These are phyloP conservation scores for Macrosteles quadrilineatus DNA, from an alignment of 1,140 invertebrate species.

Conservation along the genomic window DNA sequence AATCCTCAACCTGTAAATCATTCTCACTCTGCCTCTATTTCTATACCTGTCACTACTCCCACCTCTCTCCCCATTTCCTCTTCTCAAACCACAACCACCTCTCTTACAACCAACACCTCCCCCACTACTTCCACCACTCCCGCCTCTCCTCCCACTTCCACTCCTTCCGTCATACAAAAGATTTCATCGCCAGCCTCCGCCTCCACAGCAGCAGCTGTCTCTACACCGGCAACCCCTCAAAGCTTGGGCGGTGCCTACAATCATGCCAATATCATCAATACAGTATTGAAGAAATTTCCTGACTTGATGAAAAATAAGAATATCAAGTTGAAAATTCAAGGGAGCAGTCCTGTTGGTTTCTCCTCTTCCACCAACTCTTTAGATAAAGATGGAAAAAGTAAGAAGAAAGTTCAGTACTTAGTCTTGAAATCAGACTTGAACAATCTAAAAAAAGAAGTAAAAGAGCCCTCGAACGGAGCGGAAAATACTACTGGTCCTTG, in stretches of 20 bases:
- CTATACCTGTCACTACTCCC: not conserved
- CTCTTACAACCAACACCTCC: no score
- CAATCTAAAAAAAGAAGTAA: not conserved
- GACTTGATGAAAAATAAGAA: conserved; percentile 84
- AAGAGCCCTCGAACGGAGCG: not conserved
- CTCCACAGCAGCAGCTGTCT: not conserved
- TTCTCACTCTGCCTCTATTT: no score
- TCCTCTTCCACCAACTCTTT: conserved; percentile 20
- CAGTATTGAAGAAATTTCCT: conserved; percentile 72
- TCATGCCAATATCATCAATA: conserved; percentile 77
- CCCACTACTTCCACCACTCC: no score
- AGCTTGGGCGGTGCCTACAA: conserved; percentile 52
- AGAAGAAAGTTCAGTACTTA: conserved; percentile 56
- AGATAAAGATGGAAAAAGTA: conserved; percentile 45
- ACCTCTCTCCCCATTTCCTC: no score
- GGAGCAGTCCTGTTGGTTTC: conserved; percentile 51
- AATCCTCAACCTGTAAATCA: not conserved
- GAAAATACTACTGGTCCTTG: conserved; percentile 57
- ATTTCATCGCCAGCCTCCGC: no score
- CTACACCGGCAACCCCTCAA: not conserved
- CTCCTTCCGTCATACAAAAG: no score
- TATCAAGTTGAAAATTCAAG: conserved; percentile 80
- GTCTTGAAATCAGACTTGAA: conserved; percentile 54
- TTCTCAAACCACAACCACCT: no score
- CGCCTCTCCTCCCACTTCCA: no score